Conservation (phyloP, 1,140 invertebrate genomes). For the Camponotus vicinus region DNA sequence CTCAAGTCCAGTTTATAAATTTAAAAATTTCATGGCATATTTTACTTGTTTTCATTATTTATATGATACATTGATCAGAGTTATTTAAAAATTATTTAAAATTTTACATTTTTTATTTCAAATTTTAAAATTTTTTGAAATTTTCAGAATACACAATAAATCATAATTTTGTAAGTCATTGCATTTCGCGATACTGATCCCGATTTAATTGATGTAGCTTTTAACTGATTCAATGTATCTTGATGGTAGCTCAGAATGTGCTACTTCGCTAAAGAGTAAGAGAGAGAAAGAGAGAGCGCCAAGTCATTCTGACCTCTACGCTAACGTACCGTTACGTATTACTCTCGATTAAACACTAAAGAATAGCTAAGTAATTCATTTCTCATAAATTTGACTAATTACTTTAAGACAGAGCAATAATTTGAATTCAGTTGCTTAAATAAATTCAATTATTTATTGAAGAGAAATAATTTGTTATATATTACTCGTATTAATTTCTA, state of each 20-base stretch:
- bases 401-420: too few species aligned
- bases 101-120: neutral
- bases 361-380: conserved; percentile 48
- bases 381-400: too few species aligned
- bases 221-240: neutral
- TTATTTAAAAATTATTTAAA: neutral
- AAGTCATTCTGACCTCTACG: conserved; percentile 58
- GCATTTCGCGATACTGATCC: neutral
- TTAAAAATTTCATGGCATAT: neutral
- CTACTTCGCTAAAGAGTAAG: conserved; percentile 12
- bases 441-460: neutral
- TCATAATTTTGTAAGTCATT: too few species aligned
- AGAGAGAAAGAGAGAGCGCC: neutral
- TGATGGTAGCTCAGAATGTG: conserved; percentile 30
- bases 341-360: conserved; percentile 61
- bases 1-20: neutral
- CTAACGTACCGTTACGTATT: conserved; percentile 81
- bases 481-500: neutral
- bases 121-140: too few species aligned
- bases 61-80: neutral
- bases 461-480: neutral
- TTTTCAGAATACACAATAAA: too few species aligned
- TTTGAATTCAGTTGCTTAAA: too few species aligned
- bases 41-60: neutral
- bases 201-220: conserved; percentile 3